Conservation (phyloP, 2,113 vertebrate species). For the Heliornis fulica region DNA sequence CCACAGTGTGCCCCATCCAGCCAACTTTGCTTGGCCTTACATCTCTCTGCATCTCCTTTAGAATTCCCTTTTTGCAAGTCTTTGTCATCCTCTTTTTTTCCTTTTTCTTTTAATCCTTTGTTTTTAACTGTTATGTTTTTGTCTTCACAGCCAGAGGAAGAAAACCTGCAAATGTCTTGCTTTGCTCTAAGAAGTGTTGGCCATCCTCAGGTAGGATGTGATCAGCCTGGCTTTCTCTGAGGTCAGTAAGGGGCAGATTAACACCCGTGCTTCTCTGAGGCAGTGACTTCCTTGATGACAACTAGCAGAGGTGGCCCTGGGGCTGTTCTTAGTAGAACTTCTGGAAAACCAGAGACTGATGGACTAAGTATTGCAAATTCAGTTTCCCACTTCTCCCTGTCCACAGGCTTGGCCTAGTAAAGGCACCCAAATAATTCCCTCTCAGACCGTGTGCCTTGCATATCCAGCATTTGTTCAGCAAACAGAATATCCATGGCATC, state of each 20-base stretch:
- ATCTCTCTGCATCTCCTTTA: background rate
- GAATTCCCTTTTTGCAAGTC: too few species aligned
- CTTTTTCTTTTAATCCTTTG: too few species aligned
- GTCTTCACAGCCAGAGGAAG: background rate
- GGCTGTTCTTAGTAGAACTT: background rate
- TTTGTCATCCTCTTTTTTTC: too few species aligned
- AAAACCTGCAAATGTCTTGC: background rate
- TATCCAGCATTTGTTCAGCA: background rate
- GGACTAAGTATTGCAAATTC: background rate
- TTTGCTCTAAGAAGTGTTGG: background rate
- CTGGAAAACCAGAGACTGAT: background rate
- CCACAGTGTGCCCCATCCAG: fast-evolving
- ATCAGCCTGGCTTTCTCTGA: background rate
- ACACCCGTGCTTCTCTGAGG: too few species aligned
- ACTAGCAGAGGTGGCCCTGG: background rate
- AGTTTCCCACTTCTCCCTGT: background rate
- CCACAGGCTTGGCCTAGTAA: background rate
- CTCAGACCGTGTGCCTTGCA: background rate
- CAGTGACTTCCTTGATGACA: background rate
- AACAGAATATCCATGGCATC: background rate
- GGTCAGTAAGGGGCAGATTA: background rate
- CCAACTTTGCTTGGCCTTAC: background rate
- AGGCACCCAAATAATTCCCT: background rate
- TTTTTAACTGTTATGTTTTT: background rate
- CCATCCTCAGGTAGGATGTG: background rate